Evolutionary conservation across 2,113 vertebrate species (phyloP).

Genomic region (Zapornia atra): DNA sequence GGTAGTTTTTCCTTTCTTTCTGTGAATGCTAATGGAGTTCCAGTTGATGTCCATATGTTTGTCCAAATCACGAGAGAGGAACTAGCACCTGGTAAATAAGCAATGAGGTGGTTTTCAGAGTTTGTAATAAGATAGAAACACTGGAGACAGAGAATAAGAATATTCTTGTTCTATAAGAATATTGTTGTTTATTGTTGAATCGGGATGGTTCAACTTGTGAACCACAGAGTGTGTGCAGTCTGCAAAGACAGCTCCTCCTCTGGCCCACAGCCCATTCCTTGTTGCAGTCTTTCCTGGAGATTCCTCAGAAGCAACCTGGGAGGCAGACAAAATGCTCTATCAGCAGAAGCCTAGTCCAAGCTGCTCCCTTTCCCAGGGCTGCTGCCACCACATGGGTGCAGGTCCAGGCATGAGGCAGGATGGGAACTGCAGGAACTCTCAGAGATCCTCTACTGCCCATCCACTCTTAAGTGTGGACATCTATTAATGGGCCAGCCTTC

Average conservation of each 20-base stretch:
- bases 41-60: background rate
- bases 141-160: background rate
- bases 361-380: background rate
- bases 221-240: background rate
- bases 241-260: background rate
- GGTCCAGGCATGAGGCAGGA: background rate
- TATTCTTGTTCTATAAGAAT: too few species aligned
- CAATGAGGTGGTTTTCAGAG: background rate
- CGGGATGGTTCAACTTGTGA: background rate
- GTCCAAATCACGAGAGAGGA: background rate
- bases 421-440: rapidly evolving
- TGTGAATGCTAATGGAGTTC: background rate
- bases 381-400: background rate
- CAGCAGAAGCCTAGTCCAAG: rapidly evolving
- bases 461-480: background rate
- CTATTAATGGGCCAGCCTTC: background rate
- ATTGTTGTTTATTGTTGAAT: background rate
- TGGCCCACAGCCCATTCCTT: background rate
- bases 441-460: background rate
- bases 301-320: background rate
- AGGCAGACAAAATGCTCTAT: background rate
- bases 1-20: background rate
- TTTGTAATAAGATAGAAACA: background rate
- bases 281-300: background rate
- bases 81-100: background rate